Evolutionary conservation across 1,140 invertebrate species (phyloP).

Genomic region (Venustaconcha ellipsiformis): DNA sequence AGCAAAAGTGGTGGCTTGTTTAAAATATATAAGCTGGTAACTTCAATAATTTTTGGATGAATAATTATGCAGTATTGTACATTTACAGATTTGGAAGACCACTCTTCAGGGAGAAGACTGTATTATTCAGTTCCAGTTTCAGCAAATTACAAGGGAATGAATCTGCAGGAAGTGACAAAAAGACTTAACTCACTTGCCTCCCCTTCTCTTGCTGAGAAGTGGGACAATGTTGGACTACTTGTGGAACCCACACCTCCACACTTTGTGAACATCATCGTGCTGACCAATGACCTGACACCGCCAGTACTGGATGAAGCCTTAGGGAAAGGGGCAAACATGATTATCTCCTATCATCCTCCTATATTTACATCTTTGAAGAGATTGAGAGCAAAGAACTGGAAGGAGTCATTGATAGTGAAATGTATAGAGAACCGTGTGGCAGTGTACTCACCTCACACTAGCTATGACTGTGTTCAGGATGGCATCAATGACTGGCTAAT

Average conservation of each 20-base stretch:
- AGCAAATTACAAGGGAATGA: too few relatives aligned
- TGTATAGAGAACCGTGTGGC: constrained; percentile 90
- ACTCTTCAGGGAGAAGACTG: too few relatives aligned
- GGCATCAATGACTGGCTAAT: constrained; percentile 96
- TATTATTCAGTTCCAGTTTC: too few relatives aligned
- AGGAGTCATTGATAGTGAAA: constrained; percentile 84
- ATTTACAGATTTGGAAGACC: too few relatives aligned
- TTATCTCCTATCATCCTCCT: constrained; percentile 96
- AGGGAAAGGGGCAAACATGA: constrained; percentile 77
- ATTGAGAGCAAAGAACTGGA: constrained; percentile 78
- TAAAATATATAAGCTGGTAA: too few relatives aligned
- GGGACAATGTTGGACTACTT: constrained; percentile 97
- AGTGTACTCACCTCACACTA: constrained; percentile 93
- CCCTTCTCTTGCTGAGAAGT: constrained; percentile 80
- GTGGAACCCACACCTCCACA: constrained; percentile 79
- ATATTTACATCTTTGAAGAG: constrained; percentile 89
- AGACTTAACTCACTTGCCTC: constrained; percentile 81
- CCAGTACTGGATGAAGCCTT: constrained; percentile 88
- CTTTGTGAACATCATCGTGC: constrained; percentile 74
- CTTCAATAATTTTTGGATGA: too few relatives aligned
- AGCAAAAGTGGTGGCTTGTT: too few relatives aligned
- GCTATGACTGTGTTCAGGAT: constrained; percentile 83
- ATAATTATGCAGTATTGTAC: too few relatives aligned
- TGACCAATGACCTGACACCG: constrained; percentile 94
- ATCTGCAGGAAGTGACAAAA: constrained; percentile 15